These are phyloP conservation scores for Petrocephalus sullivani DNA, from an alignment of 2,797 vertebrate species.

Conservation along the genomic window DNA sequence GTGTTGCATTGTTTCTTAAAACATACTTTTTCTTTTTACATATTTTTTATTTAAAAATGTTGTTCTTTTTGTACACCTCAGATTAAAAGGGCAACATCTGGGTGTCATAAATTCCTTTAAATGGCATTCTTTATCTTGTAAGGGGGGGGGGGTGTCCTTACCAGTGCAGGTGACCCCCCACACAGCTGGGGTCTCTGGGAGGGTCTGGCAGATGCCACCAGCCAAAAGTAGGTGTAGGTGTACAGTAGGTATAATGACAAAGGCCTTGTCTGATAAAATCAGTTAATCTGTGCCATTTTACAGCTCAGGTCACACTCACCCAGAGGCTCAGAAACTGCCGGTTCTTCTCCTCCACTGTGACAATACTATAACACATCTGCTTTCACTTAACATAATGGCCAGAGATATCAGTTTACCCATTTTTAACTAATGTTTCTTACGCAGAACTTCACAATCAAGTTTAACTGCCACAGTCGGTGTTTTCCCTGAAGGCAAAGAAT, in stretches of 20 bases:
- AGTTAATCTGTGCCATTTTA: background rate
- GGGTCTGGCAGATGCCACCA: background rate
- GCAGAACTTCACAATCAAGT: slow-evolving; percentile 1
- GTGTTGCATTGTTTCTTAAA: background rate
- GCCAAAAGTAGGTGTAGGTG: background rate
- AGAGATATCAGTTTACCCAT: background rate
- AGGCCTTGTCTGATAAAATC: background rate
- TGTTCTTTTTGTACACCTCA: background rate
- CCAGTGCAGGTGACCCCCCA: background rate
- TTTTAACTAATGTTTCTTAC: background rate
- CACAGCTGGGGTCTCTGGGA: background rate
- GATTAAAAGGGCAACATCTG: background rate
- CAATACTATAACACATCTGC: background rate
- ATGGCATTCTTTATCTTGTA: background rate
- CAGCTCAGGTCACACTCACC: background rate
- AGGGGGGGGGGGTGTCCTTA: background rate
- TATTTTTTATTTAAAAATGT: background rate
- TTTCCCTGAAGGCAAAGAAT: slow-evolving; percentile 22
- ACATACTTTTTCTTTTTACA: background rate
- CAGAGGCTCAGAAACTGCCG: background rate
- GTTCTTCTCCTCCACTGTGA: background rate
- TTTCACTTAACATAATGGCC: background rate
- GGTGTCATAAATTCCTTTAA: background rate
- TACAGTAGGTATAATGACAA: background rate
- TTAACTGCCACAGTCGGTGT: background rate